Evolutionary conservation across 2,888 invertebrate species (phyloP).

Genomic region (Heliconius erato): DNA sequence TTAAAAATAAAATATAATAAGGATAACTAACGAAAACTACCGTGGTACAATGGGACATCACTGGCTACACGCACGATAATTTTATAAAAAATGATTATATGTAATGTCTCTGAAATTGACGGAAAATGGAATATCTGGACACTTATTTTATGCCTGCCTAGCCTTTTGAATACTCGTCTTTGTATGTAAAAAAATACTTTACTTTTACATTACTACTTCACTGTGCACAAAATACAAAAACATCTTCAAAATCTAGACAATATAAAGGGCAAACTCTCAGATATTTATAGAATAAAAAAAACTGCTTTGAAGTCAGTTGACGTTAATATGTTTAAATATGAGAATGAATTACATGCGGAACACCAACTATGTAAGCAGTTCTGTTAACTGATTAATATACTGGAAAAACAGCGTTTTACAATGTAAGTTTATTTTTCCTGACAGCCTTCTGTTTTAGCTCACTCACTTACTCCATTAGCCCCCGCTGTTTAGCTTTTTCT

Average conservation of each 20-base stretch:
- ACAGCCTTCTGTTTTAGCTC: constrained; percentile 81
- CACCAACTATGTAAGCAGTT: constrained; percentile 43
- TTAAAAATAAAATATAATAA: not conserved
- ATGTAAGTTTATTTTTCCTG: constrained; percentile 66
- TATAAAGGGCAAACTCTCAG: not conserved
- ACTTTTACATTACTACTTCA: not conserved
- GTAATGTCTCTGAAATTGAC: no score
- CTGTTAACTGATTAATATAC: constrained; percentile 53
- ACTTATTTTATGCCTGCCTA: not conserved
- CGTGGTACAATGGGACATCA: not conserved
- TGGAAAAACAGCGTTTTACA: constrained; percentile 48
- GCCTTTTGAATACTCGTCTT: no score
- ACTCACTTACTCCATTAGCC: constrained; percentile 85
- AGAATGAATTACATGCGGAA: constrained; percentile 45
- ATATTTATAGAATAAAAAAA: not conserved
- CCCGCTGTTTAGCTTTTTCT: constrained; percentile 70
- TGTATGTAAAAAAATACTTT: not conserved
- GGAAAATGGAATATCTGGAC: not conserved
- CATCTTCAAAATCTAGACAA: not conserved
- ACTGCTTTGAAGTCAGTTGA: constrained; percentile 19
- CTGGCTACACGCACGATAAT: no score
- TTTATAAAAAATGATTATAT: no score
- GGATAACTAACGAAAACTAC: not conserved
- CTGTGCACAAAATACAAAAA: not conserved
- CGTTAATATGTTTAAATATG: constrained; percentile 38